phyloP scores from a whole-genome alignment of 2,888 invertebrate species.

The Oscheius sp. region DNA sequence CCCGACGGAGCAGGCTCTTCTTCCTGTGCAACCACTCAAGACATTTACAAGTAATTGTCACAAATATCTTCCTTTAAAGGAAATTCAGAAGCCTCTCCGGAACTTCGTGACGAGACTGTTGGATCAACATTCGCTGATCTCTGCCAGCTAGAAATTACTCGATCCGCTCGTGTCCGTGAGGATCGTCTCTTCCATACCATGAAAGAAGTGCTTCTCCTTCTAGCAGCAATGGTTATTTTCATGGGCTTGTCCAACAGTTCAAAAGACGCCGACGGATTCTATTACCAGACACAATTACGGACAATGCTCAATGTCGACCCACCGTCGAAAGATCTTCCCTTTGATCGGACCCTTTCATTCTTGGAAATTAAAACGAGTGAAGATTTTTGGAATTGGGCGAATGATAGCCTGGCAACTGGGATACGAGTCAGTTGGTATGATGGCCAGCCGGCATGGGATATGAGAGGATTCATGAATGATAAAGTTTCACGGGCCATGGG shows the following conservation, averaged over 20 bases:
- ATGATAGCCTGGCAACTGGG: slow-evolving; percentile 24
- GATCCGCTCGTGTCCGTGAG: slow-evolving; percentile 54
- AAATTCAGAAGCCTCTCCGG: slow-evolving; percentile 6
- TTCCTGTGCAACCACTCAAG: slow-evolving; percentile 37
- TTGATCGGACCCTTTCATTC: slow-evolving; percentile 38
- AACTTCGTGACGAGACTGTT: slow-evolving; percentile 4
- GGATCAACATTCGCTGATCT: slow-evolving; percentile 47
- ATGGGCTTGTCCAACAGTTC: slow-evolving; percentile 54
- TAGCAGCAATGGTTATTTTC: slow-evolving; percentile 54
- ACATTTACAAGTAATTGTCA: slow-evolving; percentile 41
- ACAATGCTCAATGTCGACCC: slow-evolving; percentile 28
- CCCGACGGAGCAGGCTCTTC: slow-evolving; percentile 42
- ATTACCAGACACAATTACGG: slow-evolving; percentile 48
- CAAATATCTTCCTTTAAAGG: slow-evolving; percentile 18
- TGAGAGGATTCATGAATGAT: slow-evolving; percentile 76
- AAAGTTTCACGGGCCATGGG: slow-evolving; percentile 77
- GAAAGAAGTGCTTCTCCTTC: slow-evolving; percentile 54
- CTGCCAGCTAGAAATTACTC: slow-evolving; percentile 44
- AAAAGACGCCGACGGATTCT: slow-evolving; percentile 53
- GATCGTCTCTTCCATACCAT: slow-evolving; percentile 53
- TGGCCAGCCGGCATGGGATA: slow-evolving; percentile 75
- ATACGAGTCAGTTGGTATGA: slow-evolving; percentile 76
- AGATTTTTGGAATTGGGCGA: slow-evolving; percentile 59
- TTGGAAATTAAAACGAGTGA: slow-evolving; percentile 47
- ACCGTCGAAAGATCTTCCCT: slow-evolving; percentile 26